phyloP scores from a whole-genome alignment of 1,140 invertebrate species.

The Brachionus asplanchnoidis region DNA sequence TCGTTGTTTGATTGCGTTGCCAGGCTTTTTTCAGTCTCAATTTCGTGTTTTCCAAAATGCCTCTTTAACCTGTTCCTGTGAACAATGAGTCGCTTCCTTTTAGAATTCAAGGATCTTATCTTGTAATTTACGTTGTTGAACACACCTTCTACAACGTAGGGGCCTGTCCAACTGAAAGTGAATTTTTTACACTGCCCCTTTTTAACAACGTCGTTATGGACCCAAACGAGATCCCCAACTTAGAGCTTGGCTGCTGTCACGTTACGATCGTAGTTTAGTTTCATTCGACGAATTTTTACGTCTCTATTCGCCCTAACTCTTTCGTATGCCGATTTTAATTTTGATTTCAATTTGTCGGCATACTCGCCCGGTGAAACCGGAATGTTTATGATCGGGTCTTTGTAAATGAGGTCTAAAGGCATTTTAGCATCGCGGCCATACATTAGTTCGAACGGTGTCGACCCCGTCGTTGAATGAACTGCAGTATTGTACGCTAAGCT shows the following conservation, averaged over 20 bases:
- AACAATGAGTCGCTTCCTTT: too few relatives aligned
- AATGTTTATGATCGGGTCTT: not conserved
- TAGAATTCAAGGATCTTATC: not conserved
- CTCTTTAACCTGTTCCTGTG: too few relatives aligned
- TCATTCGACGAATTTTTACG: not conserved
- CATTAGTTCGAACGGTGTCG: not conserved
- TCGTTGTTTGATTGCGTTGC: too few relatives aligned
- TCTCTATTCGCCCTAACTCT: not conserved
- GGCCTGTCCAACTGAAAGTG: not conserved
- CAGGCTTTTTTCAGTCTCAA: too few relatives aligned
- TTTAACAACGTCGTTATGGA: not conserved
- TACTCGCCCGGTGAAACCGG: not conserved
- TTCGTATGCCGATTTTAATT: not conserved
- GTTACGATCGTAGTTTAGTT: slow-evolving; percentile 5
- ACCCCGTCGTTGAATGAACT: not conserved
- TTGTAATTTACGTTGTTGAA: not conserved
- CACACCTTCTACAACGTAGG: not conserved
- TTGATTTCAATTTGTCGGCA: not conserved
- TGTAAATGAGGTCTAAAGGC: slow-evolving; percentile 5
- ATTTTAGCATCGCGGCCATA: not conserved
- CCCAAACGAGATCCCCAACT: not conserved
- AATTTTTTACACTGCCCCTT: slow-evolving; percentile 3
- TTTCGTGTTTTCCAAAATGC: too few relatives aligned
- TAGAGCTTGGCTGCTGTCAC: not conserved
- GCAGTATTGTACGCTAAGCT: not conserved